Conservation (phyloP, 2,797 vertebrate genomes). For the Parotocinclus haroldoi region DNA sequence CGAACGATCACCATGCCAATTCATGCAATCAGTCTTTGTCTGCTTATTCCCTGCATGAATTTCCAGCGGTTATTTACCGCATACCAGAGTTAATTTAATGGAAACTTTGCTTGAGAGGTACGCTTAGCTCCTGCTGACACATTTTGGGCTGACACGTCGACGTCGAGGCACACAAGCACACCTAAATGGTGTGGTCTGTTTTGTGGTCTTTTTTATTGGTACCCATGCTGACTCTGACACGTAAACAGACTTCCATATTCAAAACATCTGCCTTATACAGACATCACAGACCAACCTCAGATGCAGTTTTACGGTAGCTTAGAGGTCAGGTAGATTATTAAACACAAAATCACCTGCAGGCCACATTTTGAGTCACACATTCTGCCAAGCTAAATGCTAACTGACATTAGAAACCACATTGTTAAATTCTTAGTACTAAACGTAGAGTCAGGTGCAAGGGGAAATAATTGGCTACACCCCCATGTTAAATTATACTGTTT, state of each 20-base stretch:
- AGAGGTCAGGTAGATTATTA: conserved; percentile 35
- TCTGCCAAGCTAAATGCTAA: conserved; percentile 39
- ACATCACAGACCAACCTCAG: conserved; percentile 13
- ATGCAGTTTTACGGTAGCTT: conserved; percentile 10
- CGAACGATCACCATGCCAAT: conserved; percentile 32
- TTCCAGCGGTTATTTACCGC: conserved; percentile 37
- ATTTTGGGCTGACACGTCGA: conserved; percentile 12
- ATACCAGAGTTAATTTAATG: conserved; percentile 34
- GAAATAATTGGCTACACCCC: conserved; percentile 52
- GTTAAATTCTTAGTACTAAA: conserved; percentile 54
- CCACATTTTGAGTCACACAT: conserved; percentile 11
- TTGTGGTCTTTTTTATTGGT: conserved; percentile 45
- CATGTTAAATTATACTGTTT: conserved; percentile 53
- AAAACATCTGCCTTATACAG: conserved; percentile 37
- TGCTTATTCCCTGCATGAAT: conserved; percentile 18
- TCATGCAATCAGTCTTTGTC: conserved; percentile 33
- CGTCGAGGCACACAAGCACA: conserved; percentile 26
- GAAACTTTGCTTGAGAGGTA: conserved; percentile 1
- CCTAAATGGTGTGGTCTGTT: conserved; percentile 38
- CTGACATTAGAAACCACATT: conserved; percentile 54
- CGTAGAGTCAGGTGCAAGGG: conserved; percentile 60
- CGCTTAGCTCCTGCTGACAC: conserved; percentile 17
- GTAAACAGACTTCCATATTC: conserved; percentile 38
- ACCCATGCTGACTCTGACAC: conserved; percentile 37
- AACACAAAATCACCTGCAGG: conserved; percentile 47